Percentiles rank a stretch among this genome's conserved stretches.
Conservation (phyloP, 2,888 invertebrate genomes). For the Drosophila mimica region DNA sequence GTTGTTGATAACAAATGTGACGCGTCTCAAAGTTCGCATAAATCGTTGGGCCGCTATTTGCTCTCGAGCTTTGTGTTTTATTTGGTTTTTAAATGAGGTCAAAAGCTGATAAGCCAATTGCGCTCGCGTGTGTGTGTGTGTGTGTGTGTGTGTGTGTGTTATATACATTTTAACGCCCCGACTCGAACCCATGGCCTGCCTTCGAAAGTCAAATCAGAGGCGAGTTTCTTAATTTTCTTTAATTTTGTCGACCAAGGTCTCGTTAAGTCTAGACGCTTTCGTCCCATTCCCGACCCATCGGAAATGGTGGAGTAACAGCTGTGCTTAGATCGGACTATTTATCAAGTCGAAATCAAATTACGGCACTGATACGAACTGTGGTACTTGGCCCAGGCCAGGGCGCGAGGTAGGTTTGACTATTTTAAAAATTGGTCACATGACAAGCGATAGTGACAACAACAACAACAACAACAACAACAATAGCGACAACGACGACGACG, state of each 20-base stretch:
- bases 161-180: slow-evolving; percentile 54
- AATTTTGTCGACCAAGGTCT: slow-evolving; percentile 51
- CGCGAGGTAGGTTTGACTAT: slow-evolving; percentile 28
- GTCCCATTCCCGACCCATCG: slow-evolving; percentile 38
- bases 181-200: slow-evolving; percentile 54
- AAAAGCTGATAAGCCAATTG: slow-evolving; percentile 73
- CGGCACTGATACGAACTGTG: slow-evolving; percentile 22
- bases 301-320: slow-evolving; percentile 26
- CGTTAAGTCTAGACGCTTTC: slow-evolving; percentile 29
- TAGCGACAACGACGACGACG: neutral
- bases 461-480: neutral
- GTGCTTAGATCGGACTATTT: slow-evolving; percentile 49
- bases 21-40: slow-evolving; percentile 69
- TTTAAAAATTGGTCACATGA: slow-evolving; percentile 75
- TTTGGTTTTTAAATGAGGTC: slow-evolving; percentile 80
- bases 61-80: slow-evolving; percentile 64
- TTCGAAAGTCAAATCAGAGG: slow-evolving; percentile 43
- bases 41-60: slow-evolving; percentile 60
- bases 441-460: slow-evolving; percentile 22
- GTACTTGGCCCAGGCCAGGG: slow-evolving; percentile 6
- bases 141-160: neutral
- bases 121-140: neutral
- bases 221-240: slow-evolving; percentile 19
- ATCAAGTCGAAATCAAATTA: slow-evolving; percentile 63
- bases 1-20: slow-evolving; percentile 49